Conservation (phyloP, 1,140 invertebrate species). For the Orius insidiosus region DNA sequence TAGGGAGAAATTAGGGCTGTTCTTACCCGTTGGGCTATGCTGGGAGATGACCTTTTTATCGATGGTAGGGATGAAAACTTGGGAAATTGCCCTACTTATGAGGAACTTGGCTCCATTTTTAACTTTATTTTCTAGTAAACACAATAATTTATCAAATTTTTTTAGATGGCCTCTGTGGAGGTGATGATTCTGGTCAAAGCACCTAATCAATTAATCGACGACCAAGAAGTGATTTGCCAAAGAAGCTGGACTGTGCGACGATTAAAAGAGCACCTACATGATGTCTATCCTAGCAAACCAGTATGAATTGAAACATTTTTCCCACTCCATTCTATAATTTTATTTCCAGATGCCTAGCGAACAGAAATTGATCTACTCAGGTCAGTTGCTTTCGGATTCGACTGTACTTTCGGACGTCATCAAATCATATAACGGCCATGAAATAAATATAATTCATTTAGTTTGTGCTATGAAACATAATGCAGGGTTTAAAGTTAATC, state of each 20-base stretch:
- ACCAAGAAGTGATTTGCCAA: slow-evolving; percentile 65
- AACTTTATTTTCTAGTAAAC: too few relatives aligned
- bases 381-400: slow-evolving; percentile 63
- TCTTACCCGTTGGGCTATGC: too few relatives aligned
- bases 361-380: slow-evolving; percentile 80
- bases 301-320: slow-evolving; percentile 51
- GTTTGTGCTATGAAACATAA: slow-evolving; percentile 38
- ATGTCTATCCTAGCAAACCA: slow-evolving; percentile 77
- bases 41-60: too few relatives aligned
- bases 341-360: slow-evolving; percentile 31
- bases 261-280: slow-evolving; percentile 63
- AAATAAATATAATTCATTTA: slow-evolving; percentile 62
- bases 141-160: too few relatives aligned
- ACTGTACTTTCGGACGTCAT: slow-evolving; percentile 62
- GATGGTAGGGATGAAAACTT: too few relatives aligned
- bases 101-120: too few relatives aligned
- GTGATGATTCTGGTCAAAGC: slow-evolving; percentile 69
- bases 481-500: slow-evolving; percentile 1
- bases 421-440: slow-evolving; percentile 48
- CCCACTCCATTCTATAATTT: too few relatives aligned
- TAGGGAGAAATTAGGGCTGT: too few relatives aligned
- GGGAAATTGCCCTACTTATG: too few relatives aligned
- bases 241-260: slow-evolving; percentile 67
- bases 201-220: slow-evolving; percentile 73
- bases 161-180: too few relatives aligned